Percentiles rank a stretch among this genome's conserved stretches.
These are phyloP conservation scores for Dipodomys merriami DNA, from an alignment of 2,113 vertebrate genomes.

Conservation along the genomic window DNA sequence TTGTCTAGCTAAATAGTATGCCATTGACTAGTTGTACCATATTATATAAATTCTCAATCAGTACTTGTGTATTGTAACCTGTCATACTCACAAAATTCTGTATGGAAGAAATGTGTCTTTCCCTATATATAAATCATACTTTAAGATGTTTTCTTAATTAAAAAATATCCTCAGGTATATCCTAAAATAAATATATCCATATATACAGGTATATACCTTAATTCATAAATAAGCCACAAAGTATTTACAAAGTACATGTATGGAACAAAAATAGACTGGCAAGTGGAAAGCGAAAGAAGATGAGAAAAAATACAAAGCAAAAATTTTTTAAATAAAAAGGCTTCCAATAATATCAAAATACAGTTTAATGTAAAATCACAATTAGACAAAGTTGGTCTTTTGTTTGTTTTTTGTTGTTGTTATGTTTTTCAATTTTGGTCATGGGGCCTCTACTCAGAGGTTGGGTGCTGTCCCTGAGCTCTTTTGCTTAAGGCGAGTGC, in stretches of 20 bases:
- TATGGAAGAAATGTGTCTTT: too few relatives aligned
- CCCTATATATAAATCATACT: background rate
- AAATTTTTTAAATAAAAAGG: background rate
- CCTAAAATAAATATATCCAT: background rate
- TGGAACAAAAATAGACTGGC: background rate
- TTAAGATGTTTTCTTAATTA: background rate
- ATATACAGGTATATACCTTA: background rate
- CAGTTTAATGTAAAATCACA: background rate
- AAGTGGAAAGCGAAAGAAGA: background rate
- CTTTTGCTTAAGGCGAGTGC: too few relatives aligned
- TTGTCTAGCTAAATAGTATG: background rate
- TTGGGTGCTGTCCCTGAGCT: too few relatives aligned
- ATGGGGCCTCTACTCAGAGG: too few relatives aligned
- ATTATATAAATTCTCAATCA: background rate
- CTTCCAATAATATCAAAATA: background rate
- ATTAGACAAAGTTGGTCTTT: background rate
- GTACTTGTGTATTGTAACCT: background rate
- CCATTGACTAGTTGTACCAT: background rate
- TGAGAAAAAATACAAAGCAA: background rate
- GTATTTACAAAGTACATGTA: background rate
- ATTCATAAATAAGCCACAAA: background rate
- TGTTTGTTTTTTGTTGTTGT: too few relatives aligned
- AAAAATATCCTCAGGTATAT: background rate
- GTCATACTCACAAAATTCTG: background rate
- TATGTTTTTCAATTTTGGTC: too few relatives aligned